Evolutionary conservation across 2,888 invertebrate species (phyloP).

Genomic region (Malacosoma neustria): DNA sequence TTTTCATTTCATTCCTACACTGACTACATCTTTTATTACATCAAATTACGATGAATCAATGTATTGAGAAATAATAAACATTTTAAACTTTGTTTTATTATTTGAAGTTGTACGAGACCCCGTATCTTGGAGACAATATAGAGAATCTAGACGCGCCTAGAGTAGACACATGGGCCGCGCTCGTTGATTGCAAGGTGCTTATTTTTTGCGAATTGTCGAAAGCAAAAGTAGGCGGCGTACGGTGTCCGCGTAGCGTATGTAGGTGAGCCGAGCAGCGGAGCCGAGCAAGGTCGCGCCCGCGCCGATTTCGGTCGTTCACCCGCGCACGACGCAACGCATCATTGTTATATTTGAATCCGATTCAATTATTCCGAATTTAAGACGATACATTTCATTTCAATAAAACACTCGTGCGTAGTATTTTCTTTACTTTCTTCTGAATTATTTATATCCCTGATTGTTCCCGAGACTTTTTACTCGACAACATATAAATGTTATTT

Average conservation of each 20-base stretch:
- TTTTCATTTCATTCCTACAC: conserved; percentile 9
- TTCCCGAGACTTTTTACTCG: too few species aligned
- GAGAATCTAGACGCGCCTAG: background rate
- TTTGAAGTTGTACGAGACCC: too few species aligned
- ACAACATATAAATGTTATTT: too few species aligned
- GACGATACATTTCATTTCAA: background rate
- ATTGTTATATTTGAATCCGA: background rate
- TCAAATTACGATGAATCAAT: too few species aligned
- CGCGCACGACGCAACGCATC: conserved; percentile 17
- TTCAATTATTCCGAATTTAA: background rate
- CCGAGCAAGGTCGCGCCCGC: conserved; percentile 69
- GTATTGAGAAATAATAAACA: too few species aligned
- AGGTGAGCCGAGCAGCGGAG: conserved; percentile 44
- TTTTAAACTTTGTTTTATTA: too few species aligned
- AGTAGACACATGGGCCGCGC: background rate
- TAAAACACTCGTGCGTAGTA: too few species aligned
- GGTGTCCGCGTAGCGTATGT: conserved; percentile 63
- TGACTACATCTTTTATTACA: too few species aligned
- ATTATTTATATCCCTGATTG: too few species aligned
- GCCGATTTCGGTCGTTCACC: conserved; percentile 70
- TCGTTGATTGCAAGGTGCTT: conserved; percentile 13
- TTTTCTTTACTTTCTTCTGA: too few species aligned
- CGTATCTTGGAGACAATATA: too few species aligned
- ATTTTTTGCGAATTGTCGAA: conserved; percentile 69
- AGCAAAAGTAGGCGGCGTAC: conserved; percentile 68